Base-by-base conservation (phyloP, 2,888 invertebrate species). In the Drosophila histrio region DNA sequence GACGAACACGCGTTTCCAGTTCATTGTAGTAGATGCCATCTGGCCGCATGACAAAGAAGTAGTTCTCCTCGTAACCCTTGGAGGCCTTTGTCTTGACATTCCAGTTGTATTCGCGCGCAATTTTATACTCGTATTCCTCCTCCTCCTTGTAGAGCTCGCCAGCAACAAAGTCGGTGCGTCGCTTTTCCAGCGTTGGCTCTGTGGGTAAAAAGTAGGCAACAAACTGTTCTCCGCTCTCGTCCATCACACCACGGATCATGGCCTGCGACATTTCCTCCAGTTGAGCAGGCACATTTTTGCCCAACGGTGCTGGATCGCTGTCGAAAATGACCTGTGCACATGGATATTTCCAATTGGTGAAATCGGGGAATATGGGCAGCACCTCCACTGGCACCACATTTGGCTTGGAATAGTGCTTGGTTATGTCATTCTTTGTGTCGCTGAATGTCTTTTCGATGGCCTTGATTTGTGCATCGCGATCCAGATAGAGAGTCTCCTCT, bases 211-310 rank as follows among this genome's bases (percentile, higher is more conserved):
- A 99, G 92, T 99, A 99, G 0, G 99, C 99, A 0, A 99, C 99
- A 92, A 99, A 99, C 92, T 99, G 99, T 92, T 99, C 98, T 19
- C 99, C 99, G 88, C 97, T 98, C 92, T 98, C 98, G 90, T 99
- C 99, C 96, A 98, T 98, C 91, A 99, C 99, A 95, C 99, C 99
- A 91, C 98, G 94, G 92, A 99, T 99, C 98, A 99, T 98, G 87
- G 99, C 99, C 92, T 99, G 98, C 24, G 98, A 98, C 98, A 99
- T 99, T 91, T 98, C 98, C 91, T 99, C 98, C 84, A 97, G 94
- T 90, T 98, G 97, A 7, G 96, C 96, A 22, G 97, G 96, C 44
- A 96, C 94, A 83, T 96, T 95, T 89, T 96, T 95, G 62, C 97
- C 97, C 38, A 95, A 93, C 0, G 98, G 98, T 5, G 99, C 98